Evolutionary conservation across 2,113 vertebrate genomes (phyloP), one percentile per base, ranked within the genome.

Genomic region (Oncorhynchus mykiss): DNA sequence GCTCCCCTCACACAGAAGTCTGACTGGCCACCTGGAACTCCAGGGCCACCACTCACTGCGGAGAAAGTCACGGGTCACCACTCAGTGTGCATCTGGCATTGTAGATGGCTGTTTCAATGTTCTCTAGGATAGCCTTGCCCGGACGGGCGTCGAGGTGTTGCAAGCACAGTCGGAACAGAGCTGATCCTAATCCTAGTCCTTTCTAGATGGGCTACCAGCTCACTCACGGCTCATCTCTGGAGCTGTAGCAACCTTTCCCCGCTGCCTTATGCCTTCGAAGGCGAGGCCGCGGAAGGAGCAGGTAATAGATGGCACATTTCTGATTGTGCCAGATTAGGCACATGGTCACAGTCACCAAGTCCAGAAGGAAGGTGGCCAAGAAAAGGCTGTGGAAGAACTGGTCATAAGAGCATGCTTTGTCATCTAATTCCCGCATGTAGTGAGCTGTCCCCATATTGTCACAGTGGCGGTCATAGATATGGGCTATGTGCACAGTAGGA

Each of bases 1-100:
- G 3, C 74, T 82, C n/a, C 66, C 75, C 0, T 84, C 80, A 12
- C 57, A 80, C 6, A 83, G 62, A 9, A 81, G 75, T 77, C 85
- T 76, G 16, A 72, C 79, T 80, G 25, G 82, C 81, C 68, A 85
- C 49, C 77, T 86, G 86, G 64, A 84, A 86, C 83, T 82, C 74
- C 51, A 80, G 0, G 0, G 77, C 22, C 86, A 84, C 80, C 82
- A 86, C 62, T 85, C 80, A 2, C 84, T 85, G 1, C 13, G 59
- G 22, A 87, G 83, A 71, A 80, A 87, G 39, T 83, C 74, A 11
- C 64, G 72, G 0, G 81, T 80, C 29, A 81, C 75, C 67, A 87
- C 76, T 1, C 85, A 83, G 75, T 34, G 85, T 85, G 72, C 79
- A 79, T 4, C 79, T 70, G 2, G 83, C 83, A 18, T 60, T 45